Percentiles rank a stretch among this genome's conserved stretches.
Conservation (phyloP, 2,797 vertebrate species). For the Anomalospiza imberbis region DNA sequence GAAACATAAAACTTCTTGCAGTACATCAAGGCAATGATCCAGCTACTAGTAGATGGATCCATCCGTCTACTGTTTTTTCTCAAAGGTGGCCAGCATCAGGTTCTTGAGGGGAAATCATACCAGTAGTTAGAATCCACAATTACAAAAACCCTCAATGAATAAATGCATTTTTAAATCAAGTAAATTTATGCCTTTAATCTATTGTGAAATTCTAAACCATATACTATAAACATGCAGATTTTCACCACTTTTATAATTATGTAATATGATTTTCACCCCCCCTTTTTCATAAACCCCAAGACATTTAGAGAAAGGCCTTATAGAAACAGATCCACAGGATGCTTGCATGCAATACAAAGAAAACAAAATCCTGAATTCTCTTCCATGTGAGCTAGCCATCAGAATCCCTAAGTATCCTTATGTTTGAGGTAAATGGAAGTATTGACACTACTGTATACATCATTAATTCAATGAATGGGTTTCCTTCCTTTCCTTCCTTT, state of each 20-base stretch:
- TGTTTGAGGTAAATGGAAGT: not conserved
- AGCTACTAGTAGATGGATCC: too few species aligned
- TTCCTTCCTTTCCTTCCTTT: not conserved
- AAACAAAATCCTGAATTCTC: not conserved
- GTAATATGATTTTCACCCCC: fast-evolving
- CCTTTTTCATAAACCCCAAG: not conserved
- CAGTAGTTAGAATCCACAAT: not conserved
- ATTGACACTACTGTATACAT: not conserved
- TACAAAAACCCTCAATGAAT: fast-evolving
- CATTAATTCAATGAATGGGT: not conserved
- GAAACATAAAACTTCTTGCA: not conserved
- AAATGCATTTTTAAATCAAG: not conserved
- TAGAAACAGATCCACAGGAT: not conserved
- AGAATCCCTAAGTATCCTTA: not conserved
- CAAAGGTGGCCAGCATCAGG: not conserved
- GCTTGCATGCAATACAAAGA: not conserved
- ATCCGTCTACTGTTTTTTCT: not conserved
- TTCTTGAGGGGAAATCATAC: not conserved
- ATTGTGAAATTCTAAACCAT: not conserved
- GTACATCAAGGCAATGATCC: not conserved
- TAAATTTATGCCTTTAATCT: not conserved
- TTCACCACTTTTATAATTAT: not conserved
- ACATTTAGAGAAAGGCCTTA: not conserved
- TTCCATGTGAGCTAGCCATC: not conserved
- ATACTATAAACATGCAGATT: not conserved